These are phyloP conservation scores for Meda fulgida DNA, from an alignment of 2,797 vertebrate genomes.

Conservation along the genomic window DNA sequence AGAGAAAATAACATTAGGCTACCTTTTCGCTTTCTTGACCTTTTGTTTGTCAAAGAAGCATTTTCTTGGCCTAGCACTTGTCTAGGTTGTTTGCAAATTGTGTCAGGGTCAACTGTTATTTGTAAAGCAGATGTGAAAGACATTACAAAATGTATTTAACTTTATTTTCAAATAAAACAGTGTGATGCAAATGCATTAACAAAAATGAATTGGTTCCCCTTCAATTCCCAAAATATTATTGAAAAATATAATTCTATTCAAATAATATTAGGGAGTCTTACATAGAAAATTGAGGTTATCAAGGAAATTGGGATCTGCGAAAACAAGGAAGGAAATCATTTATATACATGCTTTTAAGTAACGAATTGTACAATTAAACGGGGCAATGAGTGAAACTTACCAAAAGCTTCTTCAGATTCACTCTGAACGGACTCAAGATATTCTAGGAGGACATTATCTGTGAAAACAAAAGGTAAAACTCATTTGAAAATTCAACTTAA, in stretches of 20 bases:
- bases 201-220: background rate
- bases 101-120: constrained; percentile 35
- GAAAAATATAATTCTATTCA: background rate
- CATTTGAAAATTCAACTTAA: background rate
- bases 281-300: background rate
- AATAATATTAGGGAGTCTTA: constrained; percentile 5
- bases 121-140: background rate
- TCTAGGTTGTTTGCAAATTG: constrained; percentile 1
- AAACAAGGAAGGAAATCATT: background rate
- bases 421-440: constrained; percentile 10
- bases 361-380: background rate
- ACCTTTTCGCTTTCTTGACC: constrained; percentile 43
- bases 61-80: background rate
- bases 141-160: background rate
- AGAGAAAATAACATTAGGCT: background rate
- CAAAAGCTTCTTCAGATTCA: constrained; percentile 41
- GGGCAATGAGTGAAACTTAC: constrained; percentile 13
- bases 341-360: background rate
- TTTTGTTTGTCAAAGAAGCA: background rate
- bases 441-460: constrained; percentile 4
- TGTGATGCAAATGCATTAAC: background rate
- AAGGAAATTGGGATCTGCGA: constrained; percentile 30
- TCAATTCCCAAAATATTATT: background rate
- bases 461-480: background rate
- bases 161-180: background rate